Evolutionary conservation across 2,113 vertebrate species (phyloP), one percentile per base, ranked within the genome.

Genomic region (Perca flavescens): DNA sequence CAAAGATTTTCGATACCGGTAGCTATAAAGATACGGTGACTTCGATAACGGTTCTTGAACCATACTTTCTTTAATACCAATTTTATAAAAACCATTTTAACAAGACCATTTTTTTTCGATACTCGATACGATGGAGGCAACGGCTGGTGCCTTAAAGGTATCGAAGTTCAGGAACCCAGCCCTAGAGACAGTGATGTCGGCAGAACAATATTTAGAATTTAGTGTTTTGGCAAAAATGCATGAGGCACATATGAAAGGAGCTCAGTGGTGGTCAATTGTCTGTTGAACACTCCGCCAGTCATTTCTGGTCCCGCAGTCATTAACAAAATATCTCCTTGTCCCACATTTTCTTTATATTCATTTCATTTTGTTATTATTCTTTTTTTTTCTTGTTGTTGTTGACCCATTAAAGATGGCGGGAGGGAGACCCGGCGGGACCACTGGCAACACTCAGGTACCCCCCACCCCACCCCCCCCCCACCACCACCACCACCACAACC

Each of bases 371-470:
- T 82, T 67, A 54, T 82, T 68, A 86, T 69, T 57, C 2, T 75
- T 58, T 74, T 79, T 43, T 70, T 75, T 71, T 54, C 17, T 70
- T 82, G 21, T 85, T 57, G 31, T 79, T 80, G 54, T 92, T 93
- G 77, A 90, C 83, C 88, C 83, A 82, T 93, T 89, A 91, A 90
- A 96, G 95, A 95, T 94, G 94, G 80, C 94, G 57, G 95, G 95
- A 94, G 95, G 95, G 90, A 94, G 95, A 95, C 93, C 94, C 79
- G 79, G 93, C 85, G 93, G 95, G 89, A 94, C 91, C 91, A 94
- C 94, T 91, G 94, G 93, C 92, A 94, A 80, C 93, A 91, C 90
- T 94, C 95, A 96, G 95, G 95, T 96, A 96, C 87, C 67, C 72
- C 69, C 40, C 16, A n/a, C 1, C 12, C 67, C 72, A 68, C 56